Evolutionary conservation across 2,797 vertebrate species (phyloP).

Genomic region (Spatula versicolor): DNA sequence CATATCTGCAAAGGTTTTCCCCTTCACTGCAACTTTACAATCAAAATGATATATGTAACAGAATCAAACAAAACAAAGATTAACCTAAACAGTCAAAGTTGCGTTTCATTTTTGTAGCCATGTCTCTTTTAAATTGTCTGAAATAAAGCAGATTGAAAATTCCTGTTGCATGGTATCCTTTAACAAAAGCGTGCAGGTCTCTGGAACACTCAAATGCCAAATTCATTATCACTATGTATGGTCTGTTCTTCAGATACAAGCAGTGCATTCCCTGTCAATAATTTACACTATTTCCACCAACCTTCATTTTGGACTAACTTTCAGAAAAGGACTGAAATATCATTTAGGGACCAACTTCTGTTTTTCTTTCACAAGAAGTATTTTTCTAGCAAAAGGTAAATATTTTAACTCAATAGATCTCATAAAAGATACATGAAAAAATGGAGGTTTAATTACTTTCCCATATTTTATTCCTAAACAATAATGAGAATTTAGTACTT

Average conservation of each 20-base stretch:
- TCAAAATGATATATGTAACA: neutral
- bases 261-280: neutral
- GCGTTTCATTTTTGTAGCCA: neutral
- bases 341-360: neutral
- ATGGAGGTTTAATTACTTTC: neutral
- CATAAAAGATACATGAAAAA: neutral
- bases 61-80: neutral
- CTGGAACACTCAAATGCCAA: neutral
- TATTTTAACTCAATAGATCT: neutral
- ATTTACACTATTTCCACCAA: neutral
- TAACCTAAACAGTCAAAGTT: neutral
- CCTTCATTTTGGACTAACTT: neutral
- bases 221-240: neutral
- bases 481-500: neutral
- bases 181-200: neutral
- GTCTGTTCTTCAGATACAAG: neutral
- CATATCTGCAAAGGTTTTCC: neutral
- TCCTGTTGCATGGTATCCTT: neutral
- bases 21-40: neutral
- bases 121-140: neutral
- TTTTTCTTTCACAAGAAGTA: neutral
- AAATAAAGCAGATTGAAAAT: neutral
- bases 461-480: neutral
- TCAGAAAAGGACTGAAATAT: neutral
- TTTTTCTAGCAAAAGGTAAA: neutral